phyloP scores from a whole-genome alignment of 2,888 invertebrate genomes.

The Malachius bipustulatus region DNA sequence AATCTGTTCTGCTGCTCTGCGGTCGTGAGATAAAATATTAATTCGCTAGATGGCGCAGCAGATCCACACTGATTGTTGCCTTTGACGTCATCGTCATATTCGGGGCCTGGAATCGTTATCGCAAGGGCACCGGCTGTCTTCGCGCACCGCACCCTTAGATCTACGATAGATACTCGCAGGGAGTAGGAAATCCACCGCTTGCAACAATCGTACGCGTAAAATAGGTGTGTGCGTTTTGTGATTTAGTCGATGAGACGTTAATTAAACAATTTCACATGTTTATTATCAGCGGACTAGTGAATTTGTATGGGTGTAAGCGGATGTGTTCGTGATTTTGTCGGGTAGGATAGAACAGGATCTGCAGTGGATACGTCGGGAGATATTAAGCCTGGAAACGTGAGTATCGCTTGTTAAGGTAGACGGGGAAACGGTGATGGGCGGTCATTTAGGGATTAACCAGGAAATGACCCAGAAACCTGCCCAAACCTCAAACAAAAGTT shows the following conservation, averaged over 20 bases:
- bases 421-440: neutral
- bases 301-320: conserved; percentile 35
- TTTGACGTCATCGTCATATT: too few relatives aligned
- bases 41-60: too few relatives aligned
- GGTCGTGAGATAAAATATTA: too few relatives aligned
- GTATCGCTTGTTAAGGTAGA: conserved; percentile 7
- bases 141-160: conserved; percentile 29
- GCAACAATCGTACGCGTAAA: conserved; percentile 24
- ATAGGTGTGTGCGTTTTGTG: conserved; percentile 26
- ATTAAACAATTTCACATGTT: conserved; percentile 31
- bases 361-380: conserved; percentile 25
- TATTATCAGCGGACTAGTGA: conserved; percentile 30
- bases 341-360: conserved; percentile 30
- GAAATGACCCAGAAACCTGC: neutral
- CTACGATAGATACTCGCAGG: conserved; percentile 16
- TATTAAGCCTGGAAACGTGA: conserved; percentile 27
- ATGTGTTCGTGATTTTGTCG: conserved; percentile 35
- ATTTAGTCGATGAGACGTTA: conserved; percentile 25
- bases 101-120: conserved; percentile 31
- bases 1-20: too few relatives aligned
- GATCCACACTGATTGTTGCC: too few relatives aligned
- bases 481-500: conserved; percentile 14
- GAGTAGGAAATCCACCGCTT: conserved; percentile 19
- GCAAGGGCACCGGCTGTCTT: conserved; percentile 32
- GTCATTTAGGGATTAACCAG: conserved; percentile 6